Evolutionary conservation across 2,888 invertebrate species (phyloP).

Genomic region (Drosophila monieri): DNA sequence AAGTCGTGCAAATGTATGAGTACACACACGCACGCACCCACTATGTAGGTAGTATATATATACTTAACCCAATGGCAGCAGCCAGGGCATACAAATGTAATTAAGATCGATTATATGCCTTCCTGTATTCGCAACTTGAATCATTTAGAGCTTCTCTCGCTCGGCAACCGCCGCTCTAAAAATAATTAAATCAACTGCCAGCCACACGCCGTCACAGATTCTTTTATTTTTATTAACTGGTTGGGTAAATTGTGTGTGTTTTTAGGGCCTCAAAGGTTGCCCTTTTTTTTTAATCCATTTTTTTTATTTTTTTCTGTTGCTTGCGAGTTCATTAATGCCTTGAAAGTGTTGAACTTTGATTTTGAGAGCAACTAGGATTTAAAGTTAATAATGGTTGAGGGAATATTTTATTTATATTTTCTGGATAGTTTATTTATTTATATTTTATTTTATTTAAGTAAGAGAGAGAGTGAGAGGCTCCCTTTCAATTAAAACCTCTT

Average conservation of each 20-base stretch:
- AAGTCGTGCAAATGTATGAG: conserved; percentile 15
- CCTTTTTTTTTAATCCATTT: background rate
- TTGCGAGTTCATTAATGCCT: no score
- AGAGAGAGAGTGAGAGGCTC: background rate
- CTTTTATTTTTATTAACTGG: conserved; percentile 4
- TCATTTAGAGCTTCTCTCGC: conserved; percentile 40
- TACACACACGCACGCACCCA: background rate
- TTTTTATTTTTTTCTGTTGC: background rate
- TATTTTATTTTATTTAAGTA: no score
- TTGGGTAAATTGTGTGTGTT: background rate
- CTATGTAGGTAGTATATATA: background rate
- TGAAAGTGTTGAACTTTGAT: background rate
- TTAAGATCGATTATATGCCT: conserved; percentile 64
- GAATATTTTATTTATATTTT: no score
- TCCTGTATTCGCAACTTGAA: conserved; percentile 42
- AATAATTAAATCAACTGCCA: conserved; percentile 44
- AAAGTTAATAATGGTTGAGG: no score
- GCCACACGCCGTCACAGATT: conserved; percentile 3
- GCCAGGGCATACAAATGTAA: conserved; percentile 45
- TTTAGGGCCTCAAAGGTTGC: background rate
- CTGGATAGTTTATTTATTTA: no score
- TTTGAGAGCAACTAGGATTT: background rate
- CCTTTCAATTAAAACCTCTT: background rate
- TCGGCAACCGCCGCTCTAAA: conserved; percentile 28
- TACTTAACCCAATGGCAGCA: conserved; percentile 26